Conservation (phyloP, 2,113 vertebrate species). For the Tricholaema leucomelas region DNA sequence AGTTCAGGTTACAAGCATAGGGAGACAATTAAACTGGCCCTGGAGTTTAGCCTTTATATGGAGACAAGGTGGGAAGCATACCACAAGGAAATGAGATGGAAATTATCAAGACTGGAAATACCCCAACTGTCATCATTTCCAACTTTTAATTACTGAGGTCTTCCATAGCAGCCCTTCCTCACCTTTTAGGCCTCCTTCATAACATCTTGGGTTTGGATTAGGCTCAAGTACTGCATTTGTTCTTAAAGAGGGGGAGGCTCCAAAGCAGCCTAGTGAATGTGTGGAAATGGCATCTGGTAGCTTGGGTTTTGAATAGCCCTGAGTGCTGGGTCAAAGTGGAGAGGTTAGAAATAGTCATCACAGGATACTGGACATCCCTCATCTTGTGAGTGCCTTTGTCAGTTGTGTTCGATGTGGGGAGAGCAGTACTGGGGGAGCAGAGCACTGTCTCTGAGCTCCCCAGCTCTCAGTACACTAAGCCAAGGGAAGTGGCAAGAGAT, state of each 20-base stretch:
- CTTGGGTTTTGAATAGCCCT: neutral
- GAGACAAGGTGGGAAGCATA: accelerated
- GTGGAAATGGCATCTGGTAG: neutral
- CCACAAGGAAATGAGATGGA: neutral
- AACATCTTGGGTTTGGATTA: neutral
- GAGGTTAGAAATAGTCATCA: neutral
- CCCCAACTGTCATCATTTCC: neutral
- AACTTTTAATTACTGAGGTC: neutral
- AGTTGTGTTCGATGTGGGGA: neutral
- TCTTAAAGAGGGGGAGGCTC: neutral
- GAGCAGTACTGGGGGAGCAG: neutral
- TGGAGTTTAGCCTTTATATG: neutral
- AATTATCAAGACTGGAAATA: neutral
- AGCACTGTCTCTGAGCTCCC: neutral
- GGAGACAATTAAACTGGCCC: neutral
- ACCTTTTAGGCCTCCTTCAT: neutral
- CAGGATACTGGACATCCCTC: neutral
- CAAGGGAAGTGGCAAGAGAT: neutral
- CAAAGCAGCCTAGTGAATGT: neutral
- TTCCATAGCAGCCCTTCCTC: neutral
- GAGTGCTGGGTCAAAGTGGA: neutral
- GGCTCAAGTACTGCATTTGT: neutral
- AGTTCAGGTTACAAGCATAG: neutral
- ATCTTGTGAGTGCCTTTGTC: neutral
- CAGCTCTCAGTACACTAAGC: neutral